Conservation (phyloP, 2,797 vertebrate genomes). For the Fringilla coelebs region DNA sequence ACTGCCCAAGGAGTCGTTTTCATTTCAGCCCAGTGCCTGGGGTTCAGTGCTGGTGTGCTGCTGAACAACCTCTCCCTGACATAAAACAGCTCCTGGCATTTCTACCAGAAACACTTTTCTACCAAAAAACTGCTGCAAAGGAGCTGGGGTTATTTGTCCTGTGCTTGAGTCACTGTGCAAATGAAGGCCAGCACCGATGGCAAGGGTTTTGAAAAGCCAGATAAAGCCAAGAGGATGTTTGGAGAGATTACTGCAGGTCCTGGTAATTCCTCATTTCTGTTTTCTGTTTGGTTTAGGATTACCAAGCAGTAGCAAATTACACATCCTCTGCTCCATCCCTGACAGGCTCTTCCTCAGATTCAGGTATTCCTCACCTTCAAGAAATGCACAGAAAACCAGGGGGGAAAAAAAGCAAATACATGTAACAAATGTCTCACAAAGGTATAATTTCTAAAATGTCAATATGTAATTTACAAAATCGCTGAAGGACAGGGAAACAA, state of each 20-base stretch:
- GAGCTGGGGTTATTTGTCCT: not conserved
- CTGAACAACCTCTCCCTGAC: not conserved
- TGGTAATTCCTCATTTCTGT: rapidly evolving
- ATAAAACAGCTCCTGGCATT: not conserved
- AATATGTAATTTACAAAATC: not conserved
- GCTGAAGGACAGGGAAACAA: too few relatives aligned
- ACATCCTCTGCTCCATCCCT: not conserved
- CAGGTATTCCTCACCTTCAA: not conserved
- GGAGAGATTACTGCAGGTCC: not conserved
- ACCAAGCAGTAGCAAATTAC: not conserved
- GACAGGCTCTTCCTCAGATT: not conserved
- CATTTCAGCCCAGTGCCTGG: not conserved
- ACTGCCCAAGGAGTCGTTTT: not conserved
- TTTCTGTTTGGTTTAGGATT: not conserved
- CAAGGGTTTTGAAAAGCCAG: not conserved
- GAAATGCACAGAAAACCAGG: not conserved
- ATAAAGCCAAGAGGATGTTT: not conserved
- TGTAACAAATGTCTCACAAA: not conserved
- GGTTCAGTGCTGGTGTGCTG: not conserved
- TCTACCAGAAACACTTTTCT: not conserved
- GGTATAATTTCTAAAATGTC: not conserved
- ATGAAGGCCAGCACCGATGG: not conserved
- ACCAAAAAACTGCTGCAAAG: rapidly evolving
- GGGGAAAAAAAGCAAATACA: not conserved
- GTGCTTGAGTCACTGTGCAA: not conserved